Base-by-base conservation (phyloP, 2,888 invertebrate genomes). In the Rhagophthalmus giganteus region DNA sequence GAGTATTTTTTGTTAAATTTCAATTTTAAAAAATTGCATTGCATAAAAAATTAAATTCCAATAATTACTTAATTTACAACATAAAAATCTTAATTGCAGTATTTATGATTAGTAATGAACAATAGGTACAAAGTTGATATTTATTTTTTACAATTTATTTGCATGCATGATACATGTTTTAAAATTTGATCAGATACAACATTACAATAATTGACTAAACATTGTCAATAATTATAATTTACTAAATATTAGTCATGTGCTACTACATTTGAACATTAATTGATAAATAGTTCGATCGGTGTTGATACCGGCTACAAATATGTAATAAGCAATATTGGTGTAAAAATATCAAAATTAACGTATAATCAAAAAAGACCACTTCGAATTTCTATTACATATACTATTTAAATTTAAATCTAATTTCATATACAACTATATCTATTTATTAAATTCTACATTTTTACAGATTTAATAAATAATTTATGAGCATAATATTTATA, bases 161-260 rank as follows among this genome's bases (percentile, higher is more conserved):
- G 50, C 50, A 38, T 47, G 47, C 47, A 47, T 13, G 27, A 32
- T 50, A 50, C 41, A 41, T 34, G 35, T 41, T 37, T 40, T 41
- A 49, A 42, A 35, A 35, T 50, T 31, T 42, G 42, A 50, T 42
- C 31, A 50, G 35, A 42, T 50, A 49, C 41, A 41, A 50, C 32
- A 30, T 30, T 42, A 50, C 27, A 42, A 45, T 50, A 50, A 50
- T 50, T 50, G 42, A 50, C 50, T 50, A 50, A 37, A 42, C 42
- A 45, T 37, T 45, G 37, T 37, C 35, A 45, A 37, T 45, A 45
- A 42, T 44, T 30, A 28, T 35, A 44, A 27, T 45, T 35, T 38
- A 16, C 42, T 42, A 42, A 50, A 44, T 30, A 42, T 37, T 26
- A 38, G 32, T 44, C 32, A 42, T 50, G 38, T 42, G 38, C 44